A percentile compares a stretch with the other conserved stretches of the same genome.
Evolutionary conservation across 1,140 invertebrate genomes (phyloP).

Genomic region (Drosophila melanogaster): DNA sequence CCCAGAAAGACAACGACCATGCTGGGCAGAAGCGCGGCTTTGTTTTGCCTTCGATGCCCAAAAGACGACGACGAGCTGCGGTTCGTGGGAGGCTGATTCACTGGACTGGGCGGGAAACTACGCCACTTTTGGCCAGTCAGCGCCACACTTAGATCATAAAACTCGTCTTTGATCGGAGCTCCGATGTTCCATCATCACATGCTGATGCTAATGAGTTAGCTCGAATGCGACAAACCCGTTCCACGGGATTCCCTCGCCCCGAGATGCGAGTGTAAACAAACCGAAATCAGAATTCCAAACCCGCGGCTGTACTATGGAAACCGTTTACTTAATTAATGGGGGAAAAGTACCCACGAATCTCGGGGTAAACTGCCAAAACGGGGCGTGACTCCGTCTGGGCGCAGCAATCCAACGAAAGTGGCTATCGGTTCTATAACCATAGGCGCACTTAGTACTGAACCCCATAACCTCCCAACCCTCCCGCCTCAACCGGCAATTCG

Average conservation of each 20-base stretch:
- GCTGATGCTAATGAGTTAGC: slow-evolving; percentile 65
- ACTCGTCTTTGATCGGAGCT: background rate
- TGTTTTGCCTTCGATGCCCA: slow-evolving; percentile 24
- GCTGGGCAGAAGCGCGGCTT: slow-evolving; percentile 15
- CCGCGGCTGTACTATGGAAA: slow-evolving; percentile 30
- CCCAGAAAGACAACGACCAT: slow-evolving; percentile 23
- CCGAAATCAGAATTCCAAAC: slow-evolving; percentile 38
- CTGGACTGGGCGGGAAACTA: slow-evolving; percentile 42
- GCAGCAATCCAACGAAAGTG: slow-evolving; percentile 35
- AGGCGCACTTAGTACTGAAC: slow-evolving; percentile 25
- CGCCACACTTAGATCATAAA: slow-evolving; percentile 27
- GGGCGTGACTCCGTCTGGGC: slow-evolving; percentile 40
- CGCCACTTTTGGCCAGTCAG: slow-evolving; percentile 19
- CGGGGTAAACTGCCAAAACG: slow-evolving; percentile 46
- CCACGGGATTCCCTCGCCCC: slow-evolving; percentile 58
- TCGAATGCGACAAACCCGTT: slow-evolving; percentile 48
- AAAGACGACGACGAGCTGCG: slow-evolving; percentile 19
- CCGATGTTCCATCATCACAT: slow-evolving; percentile 26
- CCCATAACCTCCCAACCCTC: slow-evolving; percentile 1
- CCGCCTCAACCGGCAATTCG: background rate
- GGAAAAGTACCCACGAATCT: slow-evolving; percentile 65
- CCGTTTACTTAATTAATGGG: slow-evolving; percentile 72
- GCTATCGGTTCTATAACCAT: slow-evolving; percentile 22
- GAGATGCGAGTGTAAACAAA: slow-evolving; percentile 41
- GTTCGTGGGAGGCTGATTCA: slow-evolving; percentile 56